Evolutionary conservation across 1,140 invertebrate species (phyloP), one percentile per base, ranked within the genome.

Genomic region (Lasaia peninsularis): DNA sequence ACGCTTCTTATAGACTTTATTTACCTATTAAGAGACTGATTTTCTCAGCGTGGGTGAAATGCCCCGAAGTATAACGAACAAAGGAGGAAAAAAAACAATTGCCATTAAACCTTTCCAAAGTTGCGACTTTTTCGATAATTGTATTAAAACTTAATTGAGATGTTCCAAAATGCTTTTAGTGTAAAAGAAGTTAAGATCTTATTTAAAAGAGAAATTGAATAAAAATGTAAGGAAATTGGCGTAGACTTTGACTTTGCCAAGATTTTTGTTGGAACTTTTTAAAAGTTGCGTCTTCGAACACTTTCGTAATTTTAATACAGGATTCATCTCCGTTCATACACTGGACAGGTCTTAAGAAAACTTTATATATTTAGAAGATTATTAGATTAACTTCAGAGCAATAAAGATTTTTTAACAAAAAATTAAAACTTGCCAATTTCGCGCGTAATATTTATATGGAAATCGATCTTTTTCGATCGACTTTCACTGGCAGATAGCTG

Each of bases 171-270:
- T 44, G 40, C 40, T 44, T 44, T 44, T 44, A 44, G 40, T 44
- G 40, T 44, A 20, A 44, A 44, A 44, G 40, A 44, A 44, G 40
- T 44, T 44, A 44, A 44, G 40, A 44, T 44, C 40, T 44, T 44
- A 44, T 44, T 44, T 44, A 44, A 44, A 44, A 44, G 37, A 44
- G 37, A 44, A 44, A 44, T 44, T 44, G 37, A 44, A 44, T 44
- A 44, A 44, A 44, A 44, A 16, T 44, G 37, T 18, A 44, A 44
- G 16, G 10, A 44, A 44, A 44, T 44, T 44, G 37, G 37, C 37
- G 16, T 20, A 16, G 14, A 44, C 14, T 44, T 44, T 44, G 14
- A 8, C 37, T 44, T 44, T 44, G 16, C 37, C 16, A 44, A 44
- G 37, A 44, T 9, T 44, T 44, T 44, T 18, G 7, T 10, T 44